Evolutionary conservation across 1,140 invertebrate species (phyloP).

Genomic region (Drosophila mayri): DNA sequence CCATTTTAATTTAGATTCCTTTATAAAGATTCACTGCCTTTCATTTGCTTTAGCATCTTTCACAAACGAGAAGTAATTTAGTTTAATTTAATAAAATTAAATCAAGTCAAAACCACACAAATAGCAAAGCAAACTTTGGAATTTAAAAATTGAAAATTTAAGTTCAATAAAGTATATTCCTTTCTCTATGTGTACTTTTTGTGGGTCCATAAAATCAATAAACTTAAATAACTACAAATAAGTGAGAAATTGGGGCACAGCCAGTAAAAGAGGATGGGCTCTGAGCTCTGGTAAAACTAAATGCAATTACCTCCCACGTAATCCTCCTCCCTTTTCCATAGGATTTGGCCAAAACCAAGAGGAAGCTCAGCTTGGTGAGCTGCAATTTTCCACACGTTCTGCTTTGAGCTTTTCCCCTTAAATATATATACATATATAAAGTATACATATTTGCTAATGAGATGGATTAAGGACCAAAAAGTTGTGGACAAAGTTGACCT

Average conservation of each 20-base stretch:
- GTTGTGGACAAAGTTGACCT: conserved; percentile 43
- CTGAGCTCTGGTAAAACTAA: conserved; percentile 25
- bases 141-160: no score
- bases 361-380: conserved; percentile 13
- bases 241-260: conserved; percentile 66
- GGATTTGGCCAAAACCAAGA: conserved; percentile 15
- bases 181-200: background rate
- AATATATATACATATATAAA: conserved; percentile 1
- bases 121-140: background rate
- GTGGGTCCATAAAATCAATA: conserved; percentile 74
- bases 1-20: conserved; percentile 29
- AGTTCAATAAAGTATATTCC: background rate
- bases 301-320: conserved; percentile 46
- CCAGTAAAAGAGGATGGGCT: background rate
- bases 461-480: conserved; percentile 54
- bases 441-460: conserved; percentile 64
- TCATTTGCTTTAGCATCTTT: background rate
- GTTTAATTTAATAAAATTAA: no score
- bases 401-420: background rate
- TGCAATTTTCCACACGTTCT: conserved; percentile 36
- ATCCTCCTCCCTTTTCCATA: conserved; percentile 25
- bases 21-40: background rate
- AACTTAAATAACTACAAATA: conserved; percentile 72
- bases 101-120: background rate
- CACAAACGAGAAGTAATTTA: background rate